Percentiles rank a stretch among this genome's conserved stretches.
These are phyloP conservation scores for Xiphophorus hellerii DNA, from an alignment of 2,113 vertebrate genomes.

Conservation along the genomic window DNA sequence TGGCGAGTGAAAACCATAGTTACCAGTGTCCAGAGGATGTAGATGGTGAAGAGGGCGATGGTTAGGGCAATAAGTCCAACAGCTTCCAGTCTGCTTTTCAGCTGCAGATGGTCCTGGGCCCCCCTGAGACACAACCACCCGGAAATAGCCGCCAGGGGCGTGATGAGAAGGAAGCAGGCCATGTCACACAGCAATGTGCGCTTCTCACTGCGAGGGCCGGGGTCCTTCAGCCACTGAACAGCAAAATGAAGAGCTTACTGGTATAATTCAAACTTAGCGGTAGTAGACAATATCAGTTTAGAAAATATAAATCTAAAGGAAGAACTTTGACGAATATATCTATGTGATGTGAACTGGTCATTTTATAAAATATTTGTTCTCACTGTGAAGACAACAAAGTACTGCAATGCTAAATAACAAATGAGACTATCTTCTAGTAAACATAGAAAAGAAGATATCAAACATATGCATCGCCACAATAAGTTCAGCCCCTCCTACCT, in stretches of 20 bases:
- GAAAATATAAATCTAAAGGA: not conserved
- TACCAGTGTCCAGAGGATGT: slow-evolving; percentile 98
- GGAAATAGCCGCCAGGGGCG: slow-evolving; percentile 92
- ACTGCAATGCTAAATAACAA: not conserved
- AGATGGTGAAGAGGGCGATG: slow-evolving; percentile 98
- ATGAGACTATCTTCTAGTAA: not conserved
- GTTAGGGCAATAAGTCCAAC: slow-evolving; percentile 96
- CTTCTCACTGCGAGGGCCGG: slow-evolving; percentile 94
- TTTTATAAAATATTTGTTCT: not conserved
- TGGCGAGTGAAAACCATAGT: not conserved
- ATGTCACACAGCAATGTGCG: slow-evolving; percentile 95
- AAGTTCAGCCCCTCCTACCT: slow-evolving; percentile 79
- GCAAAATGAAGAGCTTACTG: not conserved
- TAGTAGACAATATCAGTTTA: not conserved
- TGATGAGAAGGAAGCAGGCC: slow-evolving; percentile 98
- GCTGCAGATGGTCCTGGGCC: slow-evolving; percentile 94
- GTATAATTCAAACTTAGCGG: not conserved
- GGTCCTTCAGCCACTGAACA: slow-evolving; percentile 93
- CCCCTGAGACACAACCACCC: slow-evolving; percentile 97
- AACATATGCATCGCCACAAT: not conserved
- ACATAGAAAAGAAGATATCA: not conserved
- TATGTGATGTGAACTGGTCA: not conserved
- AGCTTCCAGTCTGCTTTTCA: slow-evolving; percentile 95
- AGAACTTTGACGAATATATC: not conserved
- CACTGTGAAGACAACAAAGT: not conserved